A percentile compares a stretch with the other conserved stretches of the same genome.
phyloP scores from a whole-genome alignment of 2,797 vertebrate genomes.

The Acanthurus lineatus region DNA sequence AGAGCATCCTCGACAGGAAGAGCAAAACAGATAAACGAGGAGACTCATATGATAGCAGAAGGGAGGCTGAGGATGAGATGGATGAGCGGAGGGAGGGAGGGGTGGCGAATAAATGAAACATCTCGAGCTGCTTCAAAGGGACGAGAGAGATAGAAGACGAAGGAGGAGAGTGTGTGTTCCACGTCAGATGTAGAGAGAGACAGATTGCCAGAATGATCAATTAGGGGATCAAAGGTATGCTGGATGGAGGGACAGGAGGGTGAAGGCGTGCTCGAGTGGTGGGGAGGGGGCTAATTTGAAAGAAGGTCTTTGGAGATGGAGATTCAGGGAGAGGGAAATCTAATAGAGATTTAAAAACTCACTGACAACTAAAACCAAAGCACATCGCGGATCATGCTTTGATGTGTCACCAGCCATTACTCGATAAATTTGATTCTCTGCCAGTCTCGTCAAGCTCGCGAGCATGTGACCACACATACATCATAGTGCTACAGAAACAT shows the following conservation, averaged over 20 bases:
- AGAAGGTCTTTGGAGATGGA: constrained; percentile 34
- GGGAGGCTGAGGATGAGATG: constrained; percentile 53
- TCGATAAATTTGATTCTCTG: constrained; percentile 48
- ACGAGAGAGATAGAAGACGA: constrained; percentile 57
- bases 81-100: constrained; percentile 48
- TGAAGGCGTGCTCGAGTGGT: not conserved
- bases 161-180: constrained; percentile 41
- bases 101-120: constrained; percentile 54
- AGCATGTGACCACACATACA: constrained; percentile 52
- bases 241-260: constrained; percentile 20
- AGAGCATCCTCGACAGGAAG: constrained; percentile 37
- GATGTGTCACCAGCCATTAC: constrained; percentile 60
- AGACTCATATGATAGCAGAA: constrained; percentile 43
- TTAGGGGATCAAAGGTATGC: constrained; percentile 66
- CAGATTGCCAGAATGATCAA: constrained; percentile 66
- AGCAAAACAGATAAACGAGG: constrained; percentile 66
- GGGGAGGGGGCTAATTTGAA: constrained; percentile 34
- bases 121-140: constrained; percentile 72
- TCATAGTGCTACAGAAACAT: constrained; percentile 57
- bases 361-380: constrained; percentile 29
- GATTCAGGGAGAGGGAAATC: constrained; percentile 41
- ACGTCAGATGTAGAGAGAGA: constrained; percentile 55
- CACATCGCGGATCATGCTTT: constrained; percentile 26
- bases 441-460: constrained; percentile 16
- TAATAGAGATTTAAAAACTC: constrained; percentile 49